A percentile compares a stretch with the other conserved stretches of the same genome.
phyloP scores from a whole-genome alignment of 2,888 invertebrate genomes.

The Xylophagus ater region DNA sequence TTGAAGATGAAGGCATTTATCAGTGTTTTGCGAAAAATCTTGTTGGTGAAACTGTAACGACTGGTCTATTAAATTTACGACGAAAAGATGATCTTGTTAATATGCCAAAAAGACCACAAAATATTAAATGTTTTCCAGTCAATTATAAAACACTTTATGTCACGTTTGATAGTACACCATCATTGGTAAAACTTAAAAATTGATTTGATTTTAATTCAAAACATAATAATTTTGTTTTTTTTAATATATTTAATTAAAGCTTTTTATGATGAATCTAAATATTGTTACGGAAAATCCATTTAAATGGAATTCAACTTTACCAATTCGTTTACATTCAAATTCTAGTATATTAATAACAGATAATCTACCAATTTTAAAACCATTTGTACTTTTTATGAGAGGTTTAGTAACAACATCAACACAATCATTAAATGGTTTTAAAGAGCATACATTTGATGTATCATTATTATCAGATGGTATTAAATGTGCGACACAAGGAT shows the following conservation, averaged over 20 bases:
- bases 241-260: background rate
- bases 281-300: slow-evolving; percentile 35
- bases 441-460: slow-evolving; percentile 24
- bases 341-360: slow-evolving; percentile 32
- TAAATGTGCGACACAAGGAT: slow-evolving; percentile 36
- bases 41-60: slow-evolving; percentile 33
- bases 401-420: slow-evolving; percentile 30
- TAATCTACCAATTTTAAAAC: slow-evolving; percentile 29
- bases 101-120: slow-evolving; percentile 28
- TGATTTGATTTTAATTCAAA: slow-evolving; percentile 21
- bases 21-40: slow-evolving; percentile 38
- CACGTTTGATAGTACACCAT: slow-evolving; percentile 28
- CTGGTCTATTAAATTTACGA: slow-evolving; percentile 30
- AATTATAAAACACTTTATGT: slow-evolving; percentile 35
- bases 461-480: slow-evolving; percentile 33
- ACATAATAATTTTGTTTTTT: slow-evolving; percentile 27
- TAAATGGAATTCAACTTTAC: slow-evolving; percentile 30
- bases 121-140: slow-evolving; percentile 36
- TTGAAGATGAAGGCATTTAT: slow-evolving; percentile 36
- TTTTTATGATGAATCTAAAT: slow-evolving; percentile 32
- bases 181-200: slow-evolving; percentile 11
- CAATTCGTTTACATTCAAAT: slow-evolving; percentile 30
- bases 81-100: slow-evolving; percentile 21
- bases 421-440: slow-evolving; percentile 19
- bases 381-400: slow-evolving; percentile 19